These are phyloP conservation scores for Cercopithecus mitis DNA, from an alignment of 2,797 vertebrate species.

Conservation along the genomic window DNA sequence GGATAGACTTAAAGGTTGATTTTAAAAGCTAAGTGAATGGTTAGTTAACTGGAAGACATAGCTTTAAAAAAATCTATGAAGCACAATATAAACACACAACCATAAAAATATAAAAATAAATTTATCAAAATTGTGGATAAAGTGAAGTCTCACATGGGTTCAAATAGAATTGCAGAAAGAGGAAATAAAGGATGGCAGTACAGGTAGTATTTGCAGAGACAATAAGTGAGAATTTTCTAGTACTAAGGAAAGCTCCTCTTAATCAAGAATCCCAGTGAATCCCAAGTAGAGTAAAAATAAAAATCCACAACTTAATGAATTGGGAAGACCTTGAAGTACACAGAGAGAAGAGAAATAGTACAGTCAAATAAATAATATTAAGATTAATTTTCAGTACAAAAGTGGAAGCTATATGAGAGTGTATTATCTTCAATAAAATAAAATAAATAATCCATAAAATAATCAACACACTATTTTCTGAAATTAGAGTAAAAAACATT, in stretches of 20 bases:
- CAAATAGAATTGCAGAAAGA: neutral
- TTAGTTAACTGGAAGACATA: neutral
- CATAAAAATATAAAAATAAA: neutral
- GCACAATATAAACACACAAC: neutral
- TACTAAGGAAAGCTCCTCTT: neutral
- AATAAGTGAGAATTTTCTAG: neutral
- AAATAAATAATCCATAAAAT: neutral
- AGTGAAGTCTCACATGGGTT: neutral
- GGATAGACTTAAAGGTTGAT: neutral
- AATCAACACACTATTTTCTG: neutral
- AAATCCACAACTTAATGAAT: neutral
- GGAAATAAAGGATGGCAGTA: neutral
- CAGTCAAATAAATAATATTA: neutral
- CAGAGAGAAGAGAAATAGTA: neutral
- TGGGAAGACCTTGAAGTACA: neutral
- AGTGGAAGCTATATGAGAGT: neutral
- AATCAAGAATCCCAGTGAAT: neutral
- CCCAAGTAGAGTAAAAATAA: neutral
- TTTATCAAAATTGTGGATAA: neutral
- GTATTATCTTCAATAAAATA: neutral
- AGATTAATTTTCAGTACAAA: neutral
- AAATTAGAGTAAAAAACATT: neutral
- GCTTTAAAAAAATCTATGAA: neutral
- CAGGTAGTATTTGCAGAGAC: neutral
- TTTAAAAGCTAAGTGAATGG: neutral